Evolutionary conservation across 2,888 invertebrate genomes (phyloP), one percentile per base, ranked within the genome.

Genomic region (Thalpophila matura): DNA sequence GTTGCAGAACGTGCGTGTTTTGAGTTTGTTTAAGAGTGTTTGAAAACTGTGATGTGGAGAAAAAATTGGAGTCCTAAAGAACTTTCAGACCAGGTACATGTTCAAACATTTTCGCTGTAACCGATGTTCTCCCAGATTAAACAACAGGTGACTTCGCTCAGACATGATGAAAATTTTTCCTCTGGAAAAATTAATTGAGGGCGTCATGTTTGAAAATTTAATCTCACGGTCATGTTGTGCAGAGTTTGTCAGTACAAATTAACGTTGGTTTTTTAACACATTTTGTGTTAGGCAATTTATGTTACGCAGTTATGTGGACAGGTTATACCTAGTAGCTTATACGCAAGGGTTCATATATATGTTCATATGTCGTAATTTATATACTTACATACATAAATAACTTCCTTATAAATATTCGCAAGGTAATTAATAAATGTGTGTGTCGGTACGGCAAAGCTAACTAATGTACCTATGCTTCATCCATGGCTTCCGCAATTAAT

Each of bases 161-260:
- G 38, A 65, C 82, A 83, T 89, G 87, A 90, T 86, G 87, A 86
- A 87, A 86, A 80, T 82, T 87, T 87, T 87, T 90, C 87, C 87
- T 86, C 87, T 70, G 85, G 85, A 82, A 88, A 90, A 90, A 82
- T 88, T 90, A 90, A 91, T 89, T 86, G 87, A 75, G 86, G 83
- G 78, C 84, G 86, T 81, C 86, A 84, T 87, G 88, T 90, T 91
- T 89, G 87, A 89, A 91, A 92, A 91, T 91, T 93, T 93, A 92
- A 93, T 92, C 89, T 88, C 86, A 83, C 84, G 83, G 84, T 82
- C 91, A 84, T 92, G 91, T 91, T 76, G 80, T 80, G 80, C 79
- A 81, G 81, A 80, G 68, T 77, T 81, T 84, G 82, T 81, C 84
- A 77, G 88, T 83, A 84, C 86, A 90, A 91, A 91, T 91, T 90